Conservation (phyloP, 2,113 vertebrate genomes). For the Eurystomus gularis region DNA sequence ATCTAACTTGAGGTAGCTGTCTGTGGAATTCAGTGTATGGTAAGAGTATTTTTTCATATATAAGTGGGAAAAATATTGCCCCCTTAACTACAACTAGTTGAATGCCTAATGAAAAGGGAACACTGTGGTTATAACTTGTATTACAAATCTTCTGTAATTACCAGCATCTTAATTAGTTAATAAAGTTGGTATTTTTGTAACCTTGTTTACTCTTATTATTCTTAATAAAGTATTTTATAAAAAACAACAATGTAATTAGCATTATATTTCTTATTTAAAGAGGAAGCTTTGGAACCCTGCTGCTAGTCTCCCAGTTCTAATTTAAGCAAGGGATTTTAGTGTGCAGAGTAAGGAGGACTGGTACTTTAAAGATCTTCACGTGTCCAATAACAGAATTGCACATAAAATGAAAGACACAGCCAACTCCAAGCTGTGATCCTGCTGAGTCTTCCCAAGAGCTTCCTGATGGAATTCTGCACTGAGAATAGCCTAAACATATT, state of each 20-base stretch:
- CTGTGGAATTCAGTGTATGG: constrained; percentile 56
- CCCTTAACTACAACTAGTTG: not conserved
- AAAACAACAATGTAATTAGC: not conserved
- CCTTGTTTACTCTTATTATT: constrained; percentile 75
- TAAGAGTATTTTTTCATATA: constrained; percentile 56
- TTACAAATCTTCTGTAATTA: constrained; percentile 75
- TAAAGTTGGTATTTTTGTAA: constrained; percentile 84
- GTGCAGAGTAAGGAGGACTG: not conserved
- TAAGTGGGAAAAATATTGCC: constrained; percentile 66
- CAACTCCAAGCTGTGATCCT: not conserved
- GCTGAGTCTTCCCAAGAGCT: not conserved
- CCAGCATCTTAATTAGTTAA: constrained; percentile 62
- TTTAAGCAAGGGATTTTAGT: not conserved
- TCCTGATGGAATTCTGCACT: not conserved
- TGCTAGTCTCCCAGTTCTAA: not conserved
- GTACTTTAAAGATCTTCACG: not conserved
- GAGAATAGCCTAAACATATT: not conserved
- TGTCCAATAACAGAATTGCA: not conserved
- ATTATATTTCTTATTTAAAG: constrained; percentile 41
- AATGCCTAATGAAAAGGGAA: constrained; percentile 64
- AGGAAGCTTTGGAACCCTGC: not conserved
- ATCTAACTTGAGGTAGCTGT: constrained; percentile 50
- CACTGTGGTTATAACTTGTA: constrained; percentile 75
- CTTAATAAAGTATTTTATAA: constrained; percentile 83
- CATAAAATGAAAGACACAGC: not conserved